Evolutionary conservation across 2,113 vertebrate genomes (phyloP).

Genomic region (Anser brachyrhynchus): DNA sequence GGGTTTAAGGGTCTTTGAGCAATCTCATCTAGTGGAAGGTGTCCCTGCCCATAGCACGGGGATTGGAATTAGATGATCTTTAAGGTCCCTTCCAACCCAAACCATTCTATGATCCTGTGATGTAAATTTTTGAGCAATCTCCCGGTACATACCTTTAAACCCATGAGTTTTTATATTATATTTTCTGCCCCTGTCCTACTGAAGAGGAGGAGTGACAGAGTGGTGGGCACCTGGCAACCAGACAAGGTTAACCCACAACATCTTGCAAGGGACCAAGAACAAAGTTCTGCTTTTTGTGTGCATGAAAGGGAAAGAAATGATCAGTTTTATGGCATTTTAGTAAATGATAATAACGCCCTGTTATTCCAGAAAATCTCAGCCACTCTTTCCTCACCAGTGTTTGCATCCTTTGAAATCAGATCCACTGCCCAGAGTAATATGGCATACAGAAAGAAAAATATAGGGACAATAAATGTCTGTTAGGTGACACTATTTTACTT

Average conservation of each 20-base stretch:
- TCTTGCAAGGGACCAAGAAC: neutral
- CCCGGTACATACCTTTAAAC: neutral
- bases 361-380: neutral
- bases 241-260: neutral
- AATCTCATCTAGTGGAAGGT: too few species aligned
- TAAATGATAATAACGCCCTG: neutral
- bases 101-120: neutral
- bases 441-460: neutral
- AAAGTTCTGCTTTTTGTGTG: neutral
- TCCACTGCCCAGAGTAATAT: neutral
- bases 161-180: neutral
- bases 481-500: neutral
- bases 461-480: neutral
- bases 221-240: neutral
- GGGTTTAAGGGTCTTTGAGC: too few species aligned
- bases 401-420: neutral
- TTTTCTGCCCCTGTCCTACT: neutral
- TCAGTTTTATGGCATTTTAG: neutral
- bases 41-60: too few species aligned
- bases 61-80: too few species aligned
- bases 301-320: neutral
- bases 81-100: too few species aligned
- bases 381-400: neutral
- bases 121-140: accelerated
- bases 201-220: neutral